Base-by-base conservation (phyloP, 2,888 invertebrate species). In the Eupithecia subumbrata region DNA sequence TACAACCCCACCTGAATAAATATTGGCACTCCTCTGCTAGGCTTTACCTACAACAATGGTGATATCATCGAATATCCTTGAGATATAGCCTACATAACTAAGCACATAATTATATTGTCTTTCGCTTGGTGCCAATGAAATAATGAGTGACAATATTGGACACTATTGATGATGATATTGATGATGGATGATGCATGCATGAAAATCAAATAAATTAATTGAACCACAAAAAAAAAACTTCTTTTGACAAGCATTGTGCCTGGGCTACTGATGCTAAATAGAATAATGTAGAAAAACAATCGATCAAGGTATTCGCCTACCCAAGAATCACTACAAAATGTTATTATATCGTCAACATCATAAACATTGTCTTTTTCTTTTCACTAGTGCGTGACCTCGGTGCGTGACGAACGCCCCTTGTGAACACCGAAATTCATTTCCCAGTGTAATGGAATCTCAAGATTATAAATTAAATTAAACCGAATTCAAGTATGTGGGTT, bases 341-440 rank as follows among this genome's bases (percentile, higher is more conserved):
- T 3, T 48, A 48, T 30, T 30, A 34, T 22, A 34, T 34, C 52
- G 56, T 22, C 52, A 56, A 34, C n/a, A n/a, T 12, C 16, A 52
- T 52, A 22, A 40, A 30, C 14, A 34, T 74, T 71, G 37, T 69
- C 22, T 63, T 64, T 71, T 48, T n/a, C 43, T 66, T 34, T 45
- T 52, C 16, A 74, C 18, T 40, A 69, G 40, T 75, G 75, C 75
- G 75, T 75, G 75, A 75, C 72, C 40, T 37, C 48, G 40, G 63
- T 72, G 72, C 75, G 75, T 75, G 75, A 75, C 69, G 60, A 69
- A 56, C 72, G 40, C 64, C 64, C 72, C 69, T 48, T 48, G 48
- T 70, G 37, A 70, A 64, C 64, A 69, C 34, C 37, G 25, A 70
- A 64, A 66, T 64, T 14, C 64, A 73, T 70, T 73, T 69, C 64